Conservation (phyloP, 2,113 vertebrate species). For the Hydrochoerus hydrochaeris region DNA sequence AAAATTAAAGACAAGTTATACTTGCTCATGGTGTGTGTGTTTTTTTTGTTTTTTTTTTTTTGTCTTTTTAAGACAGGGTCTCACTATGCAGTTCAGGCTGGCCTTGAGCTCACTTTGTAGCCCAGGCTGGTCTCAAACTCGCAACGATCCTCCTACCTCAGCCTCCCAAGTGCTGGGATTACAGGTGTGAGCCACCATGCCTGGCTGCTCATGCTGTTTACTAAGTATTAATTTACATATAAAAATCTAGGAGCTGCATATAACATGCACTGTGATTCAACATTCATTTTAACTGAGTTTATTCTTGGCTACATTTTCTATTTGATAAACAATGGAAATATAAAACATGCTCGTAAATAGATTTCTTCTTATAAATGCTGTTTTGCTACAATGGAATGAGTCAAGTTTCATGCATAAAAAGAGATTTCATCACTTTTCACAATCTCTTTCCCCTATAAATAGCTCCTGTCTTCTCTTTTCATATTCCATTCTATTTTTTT, state of each 20-base stretch:
- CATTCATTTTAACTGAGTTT: background rate
- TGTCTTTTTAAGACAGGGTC: too few species aligned
- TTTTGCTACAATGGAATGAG: background rate
- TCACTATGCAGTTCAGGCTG: too few species aligned
- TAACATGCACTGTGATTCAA: background rate
- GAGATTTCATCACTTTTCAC: background rate
- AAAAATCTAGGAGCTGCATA: background rate
- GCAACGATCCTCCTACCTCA: too few species aligned
- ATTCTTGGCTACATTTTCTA: constrained; percentile 1
- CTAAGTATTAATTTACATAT: background rate
- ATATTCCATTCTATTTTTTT: background rate
- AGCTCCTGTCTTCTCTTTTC: background rate
- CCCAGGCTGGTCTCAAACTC: too few species aligned
- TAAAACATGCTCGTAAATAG: background rate
- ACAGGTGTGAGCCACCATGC: too few species aligned
- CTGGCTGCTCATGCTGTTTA: background rate
- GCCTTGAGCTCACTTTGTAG: too few species aligned
- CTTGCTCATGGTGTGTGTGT: background rate
- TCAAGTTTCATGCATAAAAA: background rate
- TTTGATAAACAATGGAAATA: background rate
- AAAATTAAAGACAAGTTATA: background rate
- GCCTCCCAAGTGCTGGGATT: too few species aligned
- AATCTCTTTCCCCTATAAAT: background rate
- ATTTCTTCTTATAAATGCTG: background rate
- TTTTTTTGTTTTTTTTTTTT: too few species aligned